Evolutionary conservation across 2,797 vertebrate species (phyloP), one percentile per base, ranked within the genome.

Genomic region (Acestrorhynchus altus): DNA sequence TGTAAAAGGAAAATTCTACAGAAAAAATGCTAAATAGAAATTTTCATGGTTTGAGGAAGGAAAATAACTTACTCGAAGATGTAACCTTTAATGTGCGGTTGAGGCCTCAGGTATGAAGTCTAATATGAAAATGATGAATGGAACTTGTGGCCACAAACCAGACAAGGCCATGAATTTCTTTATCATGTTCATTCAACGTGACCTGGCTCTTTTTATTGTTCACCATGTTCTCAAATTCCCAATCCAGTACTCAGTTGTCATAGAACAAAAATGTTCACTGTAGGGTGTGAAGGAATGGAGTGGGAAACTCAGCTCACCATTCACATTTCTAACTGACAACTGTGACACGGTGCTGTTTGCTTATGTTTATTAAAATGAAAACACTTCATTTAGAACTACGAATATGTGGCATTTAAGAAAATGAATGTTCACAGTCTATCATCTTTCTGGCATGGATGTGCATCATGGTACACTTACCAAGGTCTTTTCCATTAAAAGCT

Each of bases 401-500:
- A 78, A 72, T 56, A 20, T 70, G 59, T 64, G 54, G 31, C 42
- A 61, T 28, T 35, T 22, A n/a, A 65, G 28, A 13, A 59, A 49
- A 39, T n/a, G 1, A 35, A 46, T 28, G 60, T 24, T 47, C 8
- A 54, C 26, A 76, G 20, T 20, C 8, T 54, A 47, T 61, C 18
- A 42, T 57, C 12, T 6, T 60, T 64, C 28, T 7, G 1, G 22
- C 44, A 46, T 18, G 28, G 44, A 10, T 66, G 47, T 9, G 61
- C 39, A 42, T 65, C 28, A 35, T 74, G 35, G 22, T 54, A 47
- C n/a, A 87, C 93, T 93, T 92, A 99, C 98, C 98, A 84, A 99
- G 90, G 85, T 99, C 97, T 8, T 93, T 96, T 82, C 98, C 98
- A 10, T 93, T 93, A 92, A 97, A 99, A 78, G 96, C 96, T 42